A percentile compares a stretch with the other conserved stretches of the same genome.
These are phyloP conservation scores for Sinocyclocheilus anshuiensis DNA, from an alignment of 2,113 vertebrate species.

Conservation along the genomic window DNA sequence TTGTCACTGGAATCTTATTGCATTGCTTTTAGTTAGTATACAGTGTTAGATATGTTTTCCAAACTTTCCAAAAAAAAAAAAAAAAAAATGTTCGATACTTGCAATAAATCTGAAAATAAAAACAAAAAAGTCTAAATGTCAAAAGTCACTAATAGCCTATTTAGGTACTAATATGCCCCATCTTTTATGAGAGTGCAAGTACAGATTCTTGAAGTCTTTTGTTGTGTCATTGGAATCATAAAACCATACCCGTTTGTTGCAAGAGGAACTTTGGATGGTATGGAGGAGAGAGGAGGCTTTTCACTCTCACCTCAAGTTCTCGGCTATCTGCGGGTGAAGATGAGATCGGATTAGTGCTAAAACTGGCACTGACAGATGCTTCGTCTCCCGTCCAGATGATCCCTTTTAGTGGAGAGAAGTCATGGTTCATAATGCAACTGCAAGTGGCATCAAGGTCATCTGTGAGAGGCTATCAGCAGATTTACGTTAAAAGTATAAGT, in stretches of 20 bases:
- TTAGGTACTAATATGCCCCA: neutral
- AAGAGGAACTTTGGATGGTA: neutral
- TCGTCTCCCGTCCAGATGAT: slow-evolving; percentile 58
- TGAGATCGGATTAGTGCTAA: slow-evolving; percentile 71
- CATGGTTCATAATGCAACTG: slow-evolving; percentile 24
- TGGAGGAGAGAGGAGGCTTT: slow-evolving; percentile 15
- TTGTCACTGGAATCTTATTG: too few relatives aligned
- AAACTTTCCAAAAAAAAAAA: too few relatives aligned
- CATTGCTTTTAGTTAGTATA: too few relatives aligned
- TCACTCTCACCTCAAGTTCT: slow-evolving; percentile 30
- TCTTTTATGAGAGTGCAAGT: neutral
- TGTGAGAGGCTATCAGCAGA: neutral
- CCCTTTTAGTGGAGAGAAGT: slow-evolving; percentile 60
- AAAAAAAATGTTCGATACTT: too few relatives aligned
- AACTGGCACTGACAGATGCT: slow-evolving; percentile 59
- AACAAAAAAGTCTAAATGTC: too few relatives aligned
- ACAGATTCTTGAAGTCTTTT: neutral
- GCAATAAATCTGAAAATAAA: too few relatives aligned
- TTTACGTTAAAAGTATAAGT: neutral
- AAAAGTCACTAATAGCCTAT: too few relatives aligned
- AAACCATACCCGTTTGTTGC: neutral
- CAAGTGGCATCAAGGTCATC: neutral
- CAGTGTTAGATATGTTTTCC: too few relatives aligned
- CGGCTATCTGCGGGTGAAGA: slow-evolving; percentile 40
- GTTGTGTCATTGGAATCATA: neutral